Conservation (phyloP, 2,888 invertebrate species). For the Meteorus colon region DNA sequence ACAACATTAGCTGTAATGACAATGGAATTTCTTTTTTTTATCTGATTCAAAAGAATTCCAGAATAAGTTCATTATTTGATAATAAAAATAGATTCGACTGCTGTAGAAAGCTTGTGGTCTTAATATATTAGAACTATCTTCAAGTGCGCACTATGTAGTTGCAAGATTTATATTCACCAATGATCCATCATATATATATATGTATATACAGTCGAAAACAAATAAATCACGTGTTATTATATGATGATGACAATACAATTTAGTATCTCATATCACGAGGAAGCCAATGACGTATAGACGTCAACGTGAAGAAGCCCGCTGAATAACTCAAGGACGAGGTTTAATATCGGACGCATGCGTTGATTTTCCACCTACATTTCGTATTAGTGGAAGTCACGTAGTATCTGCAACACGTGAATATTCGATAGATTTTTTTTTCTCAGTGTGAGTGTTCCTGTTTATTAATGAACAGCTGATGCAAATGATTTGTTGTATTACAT, state of each 20-base stretch:
- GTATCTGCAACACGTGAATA: not conserved
- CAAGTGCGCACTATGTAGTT: not conserved
- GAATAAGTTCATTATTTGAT: not conserved
- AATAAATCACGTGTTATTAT: conserved; percentile 7
- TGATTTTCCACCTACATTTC: not conserved
- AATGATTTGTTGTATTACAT: not conserved
- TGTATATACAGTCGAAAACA: not conserved
- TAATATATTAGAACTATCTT: not conserved
- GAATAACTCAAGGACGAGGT: conserved; percentile 14
- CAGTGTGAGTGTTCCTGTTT: not conserved
- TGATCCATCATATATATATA: not conserved
- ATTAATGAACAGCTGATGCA: not conserved
- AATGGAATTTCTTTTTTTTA: not conserved
- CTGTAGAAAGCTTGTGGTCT: not conserved
- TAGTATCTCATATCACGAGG: conserved; percentile 9
- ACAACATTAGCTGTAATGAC: not conserved
- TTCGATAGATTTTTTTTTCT: not conserved
- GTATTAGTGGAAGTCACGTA: not conserved
- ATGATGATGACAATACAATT: not conserved
- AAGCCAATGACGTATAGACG: conserved; percentile 8
- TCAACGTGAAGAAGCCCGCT: conserved; percentile 11
- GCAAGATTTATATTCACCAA: not conserved
- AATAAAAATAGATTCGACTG: not conserved
- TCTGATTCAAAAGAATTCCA: not conserved
- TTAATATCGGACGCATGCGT: conserved; percentile 13